Evolutionary conservation across 2,888 invertebrate genomes (phyloP), one percentile per base, ranked within the genome.

Genomic region (Synergus gifuensis): DNA sequence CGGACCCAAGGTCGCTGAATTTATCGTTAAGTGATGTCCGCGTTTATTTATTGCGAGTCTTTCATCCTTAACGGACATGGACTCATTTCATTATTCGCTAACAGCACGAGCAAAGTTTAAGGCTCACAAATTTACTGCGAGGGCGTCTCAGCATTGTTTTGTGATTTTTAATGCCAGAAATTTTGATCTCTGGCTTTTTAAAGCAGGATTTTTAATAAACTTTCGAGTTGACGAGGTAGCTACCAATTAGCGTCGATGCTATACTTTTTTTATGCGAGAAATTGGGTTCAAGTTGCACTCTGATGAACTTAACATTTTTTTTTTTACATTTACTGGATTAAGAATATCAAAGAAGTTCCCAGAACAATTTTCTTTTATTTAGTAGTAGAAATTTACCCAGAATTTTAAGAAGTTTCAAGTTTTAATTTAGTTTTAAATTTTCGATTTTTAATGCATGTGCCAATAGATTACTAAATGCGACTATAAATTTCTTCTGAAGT

Each of bases 11-110:
- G 87, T 83, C 86, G 84, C 81, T 87, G 86, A 87, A 88, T 87
- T 88, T 86, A 86, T 87, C 85, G 87, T 88, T 87, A 86, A 87
- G 82, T 82, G 86, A 86, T 84, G 83, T 85, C 81, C 83, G 81
- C 84, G 80, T 80, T 81, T 80, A 80, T 84, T 82, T 84, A 82
- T 84, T 83, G 80, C 80, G 84, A 85, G 78, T 82, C 80, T 82
- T 82, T 83, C 78, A 78, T 83, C 82, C 79, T 80, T 81, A 86
- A 84, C 83, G 83, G 79, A 83, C 83, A 40, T 73, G 76, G 54
- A 73, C 77, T 22, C 67, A 28, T 60, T 79, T 54, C 60, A 67
- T 67, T 77, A 58, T 77, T 78, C 78, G 66, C 78, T 49, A 73
- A 73, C 49, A 54, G 69, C 49, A 73, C 69, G 49, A 73, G 49